Evolutionary conservation across 2,888 invertebrate genomes (phyloP), one percentile per base, ranked within the genome.

Genomic region (Alloscopus bannaensis): DNA sequence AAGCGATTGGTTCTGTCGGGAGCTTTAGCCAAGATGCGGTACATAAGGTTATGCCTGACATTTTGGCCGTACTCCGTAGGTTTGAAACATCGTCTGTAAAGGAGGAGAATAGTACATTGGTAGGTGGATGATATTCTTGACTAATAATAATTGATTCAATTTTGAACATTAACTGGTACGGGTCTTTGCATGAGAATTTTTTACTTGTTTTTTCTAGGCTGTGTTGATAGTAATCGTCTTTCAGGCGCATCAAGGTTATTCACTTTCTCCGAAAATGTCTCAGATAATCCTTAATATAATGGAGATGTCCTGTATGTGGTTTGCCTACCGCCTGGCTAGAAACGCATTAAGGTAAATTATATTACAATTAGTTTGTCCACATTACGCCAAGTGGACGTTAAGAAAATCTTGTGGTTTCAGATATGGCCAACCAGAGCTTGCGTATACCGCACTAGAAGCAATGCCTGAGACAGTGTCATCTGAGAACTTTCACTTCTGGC

Each of bases 401-500:
- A n/a, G n/a, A n/a, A 36, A 8, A 36, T 13, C 6, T 36, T 36
- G 36, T 36, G 13, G 8, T 8, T 8, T 36, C 77, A 91, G 92
- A 70, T 95, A 94, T 87, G 94, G 94, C 0, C 95, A 95, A 87
- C 94, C 94, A 87, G 90, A 90, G 62, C 89, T 94, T 26, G 94
- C 94, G 0, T 91, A 92, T 0, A 89, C 89, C 4, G 91, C 95
- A 36, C 91, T 94, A 86, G 89, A 90, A 28, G 90, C 90, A 55
- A 88, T 95, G 29, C 91, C 92, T 1, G 91, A 91, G 57, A 90
- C 92, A 83, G 94, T 94, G 0, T 94, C 95, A 18, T 94, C 95
- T 36, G 97, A 97, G 87, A 93, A 95, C 86, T 92, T 94, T 60
- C 94, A 96, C 87, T 95, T 96, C 87, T 98, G 97, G 94, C 88